Evolutionary conservation across 2,113 vertebrate genomes (phyloP).

Genomic region (Thunnus thynnus): DNA sequence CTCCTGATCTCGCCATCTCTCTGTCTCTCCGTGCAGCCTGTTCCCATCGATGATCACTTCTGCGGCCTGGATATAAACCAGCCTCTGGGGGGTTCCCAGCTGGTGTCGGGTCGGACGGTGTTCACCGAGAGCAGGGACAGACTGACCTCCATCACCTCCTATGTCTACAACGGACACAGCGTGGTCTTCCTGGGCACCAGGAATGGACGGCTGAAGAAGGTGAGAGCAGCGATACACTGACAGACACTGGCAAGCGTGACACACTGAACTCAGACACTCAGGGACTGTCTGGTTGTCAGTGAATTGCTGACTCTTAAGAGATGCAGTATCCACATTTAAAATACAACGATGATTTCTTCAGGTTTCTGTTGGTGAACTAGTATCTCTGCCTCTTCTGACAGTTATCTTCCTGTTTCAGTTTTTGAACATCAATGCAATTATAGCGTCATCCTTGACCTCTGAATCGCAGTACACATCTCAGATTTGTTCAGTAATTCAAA

Average conservation of each 20-base stretch:
- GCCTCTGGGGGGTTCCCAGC: constrained; percentile 92
- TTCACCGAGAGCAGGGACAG: constrained; percentile 92
- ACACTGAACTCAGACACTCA: neutral
- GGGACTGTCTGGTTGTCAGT: neutral
- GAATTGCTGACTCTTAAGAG: constrained; percentile 8
- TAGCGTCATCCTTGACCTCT: neutral
- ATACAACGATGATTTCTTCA: constrained; percentile 8
- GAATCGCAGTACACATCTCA: neutral
- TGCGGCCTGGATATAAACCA: constrained; percentile 98
- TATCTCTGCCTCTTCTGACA: neutral
- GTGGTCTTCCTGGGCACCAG: constrained; percentile 95
- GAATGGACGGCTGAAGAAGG: constrained; percentile 94
- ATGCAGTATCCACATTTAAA: neutral
- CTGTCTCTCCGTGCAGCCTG: constrained; percentile 86
- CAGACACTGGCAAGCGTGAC: neutral
- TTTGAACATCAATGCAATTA: neutral
- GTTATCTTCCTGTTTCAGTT: neutral
- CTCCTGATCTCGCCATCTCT: constrained; percentile 15
- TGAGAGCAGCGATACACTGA: constrained; percentile 70
- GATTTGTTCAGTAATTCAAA: constrained; percentile 4
- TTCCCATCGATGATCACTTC: constrained; percentile 97
- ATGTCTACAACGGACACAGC: constrained; percentile 92
- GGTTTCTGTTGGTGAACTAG: neutral
- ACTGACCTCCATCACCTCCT: constrained; percentile 93
- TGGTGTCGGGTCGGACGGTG: constrained; percentile 90